phyloP scores from a whole-genome alignment of 2,113 vertebrate species.

The Tachuris rubrigastra region DNA sequence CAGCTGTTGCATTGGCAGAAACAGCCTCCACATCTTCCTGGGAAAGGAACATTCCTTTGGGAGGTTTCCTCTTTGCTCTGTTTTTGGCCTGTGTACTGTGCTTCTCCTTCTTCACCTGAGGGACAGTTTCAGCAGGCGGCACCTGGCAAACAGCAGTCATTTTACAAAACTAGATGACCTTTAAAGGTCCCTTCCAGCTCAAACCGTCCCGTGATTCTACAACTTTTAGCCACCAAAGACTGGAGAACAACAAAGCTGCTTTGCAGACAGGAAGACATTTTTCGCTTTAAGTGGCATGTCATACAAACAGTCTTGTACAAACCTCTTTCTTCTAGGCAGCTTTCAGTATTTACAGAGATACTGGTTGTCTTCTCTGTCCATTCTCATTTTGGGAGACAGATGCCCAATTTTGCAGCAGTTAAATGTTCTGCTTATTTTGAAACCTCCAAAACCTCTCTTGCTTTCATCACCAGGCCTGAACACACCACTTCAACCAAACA shows the following conservation, averaged over 20 bases:
- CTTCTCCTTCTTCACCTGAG: conserved; percentile 86
- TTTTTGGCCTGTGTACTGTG: conserved; percentile 85
- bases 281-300: neutral
- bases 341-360: neutral
- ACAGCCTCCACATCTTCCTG: conserved; percentile 89
- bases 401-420: neutral
- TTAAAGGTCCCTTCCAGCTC: neutral
- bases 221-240: neutral
- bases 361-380: neutral
- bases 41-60: conserved; percentile 94
- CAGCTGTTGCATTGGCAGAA: conserved; percentile 84
- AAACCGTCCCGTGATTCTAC: neutral
- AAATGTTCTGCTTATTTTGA: neutral
- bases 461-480: neutral
- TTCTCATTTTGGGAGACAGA: neutral
- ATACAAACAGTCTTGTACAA: neutral
- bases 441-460: neutral
- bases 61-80: conserved; percentile 91
- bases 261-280: neutral
- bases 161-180: neutral
- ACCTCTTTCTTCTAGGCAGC: neutral
- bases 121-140: conserved; percentile 72
- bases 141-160: conserved; percentile 63
- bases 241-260: neutral
- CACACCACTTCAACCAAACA: neutral